Conservation (phyloP, 2,888 invertebrate species). For the Polymixis lichenea region DNA sequence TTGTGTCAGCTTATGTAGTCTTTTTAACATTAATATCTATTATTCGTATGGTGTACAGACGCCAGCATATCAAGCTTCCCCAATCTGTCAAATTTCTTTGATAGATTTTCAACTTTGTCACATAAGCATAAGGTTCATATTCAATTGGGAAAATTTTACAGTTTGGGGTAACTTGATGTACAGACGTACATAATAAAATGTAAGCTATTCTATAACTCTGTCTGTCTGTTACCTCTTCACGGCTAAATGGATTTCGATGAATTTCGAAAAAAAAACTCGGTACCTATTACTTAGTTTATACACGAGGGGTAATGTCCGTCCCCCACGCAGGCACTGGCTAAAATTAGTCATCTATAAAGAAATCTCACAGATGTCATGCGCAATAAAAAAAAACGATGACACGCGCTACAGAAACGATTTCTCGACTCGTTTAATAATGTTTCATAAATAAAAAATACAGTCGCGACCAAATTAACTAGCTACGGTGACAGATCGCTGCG, state of each 20-base stretch:
- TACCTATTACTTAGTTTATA: too few relatives aligned
- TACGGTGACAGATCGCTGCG: slow-evolving; percentile 70
- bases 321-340: too few relatives aligned
- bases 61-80: too few relatives aligned
- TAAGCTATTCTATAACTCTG: not conserved
- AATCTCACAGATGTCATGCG: not conserved
- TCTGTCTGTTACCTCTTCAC: not conserved
- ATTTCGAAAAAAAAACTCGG: not conserved
- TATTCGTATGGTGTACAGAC: not conserved
- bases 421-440: slow-evolving; percentile 49
- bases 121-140: too few relatives aligned
- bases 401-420: not conserved
- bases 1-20: not conserved
- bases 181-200: not conserved
- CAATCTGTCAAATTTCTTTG: too few relatives aligned
- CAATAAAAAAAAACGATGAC: slow-evolving; percentile 2
- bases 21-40: not conserved
- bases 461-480: slow-evolving; percentile 72
- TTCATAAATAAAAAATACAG: slow-evolving; percentile 52
- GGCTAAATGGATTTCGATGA: not conserved
- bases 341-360: not conserved
- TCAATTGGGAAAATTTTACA: too few relatives aligned
- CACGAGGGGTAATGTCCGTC: too few relatives aligned
- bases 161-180: too few relatives aligned
- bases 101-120: too few relatives aligned